Evolutionary conservation across 53 echinoderm and acorn worm genomes (phyloP).

Genomic region (Glandiceps talaboti): DNA sequence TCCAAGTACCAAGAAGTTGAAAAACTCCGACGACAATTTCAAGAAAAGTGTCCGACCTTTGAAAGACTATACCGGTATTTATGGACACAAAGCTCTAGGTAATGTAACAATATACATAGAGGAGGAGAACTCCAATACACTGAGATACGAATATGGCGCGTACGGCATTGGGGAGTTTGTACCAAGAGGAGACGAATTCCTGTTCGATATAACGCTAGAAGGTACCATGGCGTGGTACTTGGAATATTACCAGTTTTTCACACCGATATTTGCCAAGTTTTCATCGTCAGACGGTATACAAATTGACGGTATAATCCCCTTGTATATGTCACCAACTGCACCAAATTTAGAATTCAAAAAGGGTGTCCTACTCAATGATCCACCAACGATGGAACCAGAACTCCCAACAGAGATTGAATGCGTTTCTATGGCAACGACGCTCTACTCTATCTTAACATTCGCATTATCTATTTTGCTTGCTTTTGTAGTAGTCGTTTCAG

Average conservation of each 20-base stretch:
- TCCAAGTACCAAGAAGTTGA: background rate
- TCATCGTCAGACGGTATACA: background rate
- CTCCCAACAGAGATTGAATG: background rate
- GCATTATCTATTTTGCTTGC: too few species aligned
- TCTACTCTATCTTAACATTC: too few species aligned
- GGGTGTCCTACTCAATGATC: background rate
- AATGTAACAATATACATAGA: too few species aligned
- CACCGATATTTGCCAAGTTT: background rate
- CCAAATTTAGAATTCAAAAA: background rate
- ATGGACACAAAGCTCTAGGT: background rate
- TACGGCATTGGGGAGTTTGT: background rate
- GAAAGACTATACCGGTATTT: background rate
- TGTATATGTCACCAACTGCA: background rate
- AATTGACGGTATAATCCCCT: background rate
- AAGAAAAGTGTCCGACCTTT: background rate
- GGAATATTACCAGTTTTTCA: background rate
- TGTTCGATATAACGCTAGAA: background rate
- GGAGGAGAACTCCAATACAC: background rate
- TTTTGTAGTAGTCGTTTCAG: too few species aligned
- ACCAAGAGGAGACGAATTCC: background rate
- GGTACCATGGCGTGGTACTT: background rate
- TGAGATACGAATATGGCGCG: background rate
- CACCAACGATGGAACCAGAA: background rate
- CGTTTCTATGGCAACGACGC: background rate
- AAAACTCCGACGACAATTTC: too few species aligned